Evolutionary conservation across 2,113 vertebrate species (phyloP).

Genomic region (Halcyon senegalensis): DNA sequence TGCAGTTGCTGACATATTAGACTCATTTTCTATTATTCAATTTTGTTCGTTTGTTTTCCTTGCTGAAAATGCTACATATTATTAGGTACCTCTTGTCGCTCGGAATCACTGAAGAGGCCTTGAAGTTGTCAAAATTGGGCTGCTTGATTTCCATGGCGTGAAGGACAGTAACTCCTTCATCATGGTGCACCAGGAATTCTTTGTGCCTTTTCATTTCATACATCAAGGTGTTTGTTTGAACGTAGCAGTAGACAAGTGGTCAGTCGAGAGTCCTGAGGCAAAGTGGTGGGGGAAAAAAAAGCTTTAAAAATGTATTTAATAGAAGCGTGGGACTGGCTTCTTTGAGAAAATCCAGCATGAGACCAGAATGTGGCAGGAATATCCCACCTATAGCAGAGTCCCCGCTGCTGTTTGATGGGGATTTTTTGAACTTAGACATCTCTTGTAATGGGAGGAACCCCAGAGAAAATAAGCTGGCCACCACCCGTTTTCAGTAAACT

Average conservation of each 20-base stretch:
- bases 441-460: not conserved
- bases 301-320: not conserved
- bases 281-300: not conserved
- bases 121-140: not conserved
- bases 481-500: accelerated
- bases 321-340: accelerated
- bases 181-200: accelerated
- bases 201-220: not conserved
- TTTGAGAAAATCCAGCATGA: not conserved
- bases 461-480: not conserved
- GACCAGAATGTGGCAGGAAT: accelerated
- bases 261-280: not conserved
- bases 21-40: not conserved
- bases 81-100: not conserved
- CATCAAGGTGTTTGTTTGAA: accelerated
- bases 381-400: not conserved
- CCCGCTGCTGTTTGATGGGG: accelerated
- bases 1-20: too few species aligned
- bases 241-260: accelerated
- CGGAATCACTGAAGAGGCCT: not conserved
- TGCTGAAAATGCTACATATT: not conserved
- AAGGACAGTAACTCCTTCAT: not conserved
- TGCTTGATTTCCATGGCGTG: not conserved
- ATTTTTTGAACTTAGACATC: not conserved
- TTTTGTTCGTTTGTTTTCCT: not conserved